Base-by-base conservation (phyloP, 1,140 invertebrate species). In the Reticulitermes speratus region DNA sequence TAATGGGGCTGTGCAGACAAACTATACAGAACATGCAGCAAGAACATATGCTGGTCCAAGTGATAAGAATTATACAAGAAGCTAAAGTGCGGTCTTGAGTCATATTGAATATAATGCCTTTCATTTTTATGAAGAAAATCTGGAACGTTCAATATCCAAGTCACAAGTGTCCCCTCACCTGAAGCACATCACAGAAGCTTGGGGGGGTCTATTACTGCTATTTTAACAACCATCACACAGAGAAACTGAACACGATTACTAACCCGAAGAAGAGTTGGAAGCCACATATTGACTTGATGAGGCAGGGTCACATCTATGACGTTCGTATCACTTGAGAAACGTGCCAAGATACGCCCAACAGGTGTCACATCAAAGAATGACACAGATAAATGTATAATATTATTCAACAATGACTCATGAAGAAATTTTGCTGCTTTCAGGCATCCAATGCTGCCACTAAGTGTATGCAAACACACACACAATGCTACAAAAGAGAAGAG, bases 331-430 rank as follows among this genome's bases (percentile, higher is more conserved):
- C 97, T 97, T 89, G 96, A 95, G 92, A 98, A 97, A 90, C 97
- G 94, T 90, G 97, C 95, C 88, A 98, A 93, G 88, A 98, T 95
- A 90, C 97, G 93, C 91, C 97, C 97, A 88, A 94, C 90, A 83
- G 97, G 97, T 87, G 97, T 98, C 88, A 95, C 95, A 91, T 98
- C 97, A 92, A 96, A 98, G 93, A 98, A 97, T 91, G 96, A 92
- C 91, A 95, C 94, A 87, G 95, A 95, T 85, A 94, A 93, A 89
- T 94, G 94, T 89, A 98, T 91, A 89, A 98, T 93, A 89, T 94
- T 94, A 84, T 90, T 89, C 90, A 99, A 92, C 91, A 98, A 94
- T 87, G 93, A 89, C 87, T 93, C 90, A 92, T 99, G 98, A 88
- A 98, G 92, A 75, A 93, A 91, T 87, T 91, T 92, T 87, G 96